These are phyloP conservation scores for Pinna nobilis DNA, from an alignment of 1,140 invertebrate species.

Conservation along the genomic window DNA sequence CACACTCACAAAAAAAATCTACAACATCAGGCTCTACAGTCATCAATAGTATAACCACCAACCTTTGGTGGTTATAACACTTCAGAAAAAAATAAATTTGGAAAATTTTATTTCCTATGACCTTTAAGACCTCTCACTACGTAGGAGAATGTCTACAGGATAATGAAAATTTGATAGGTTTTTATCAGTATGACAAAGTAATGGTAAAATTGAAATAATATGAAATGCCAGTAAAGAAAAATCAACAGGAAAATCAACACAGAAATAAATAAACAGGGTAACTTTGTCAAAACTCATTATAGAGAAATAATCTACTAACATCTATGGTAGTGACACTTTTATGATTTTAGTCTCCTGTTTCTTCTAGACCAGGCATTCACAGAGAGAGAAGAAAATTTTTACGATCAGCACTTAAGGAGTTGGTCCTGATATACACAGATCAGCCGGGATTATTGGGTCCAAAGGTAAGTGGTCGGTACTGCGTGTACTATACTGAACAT, in stretches of 20 bases:
- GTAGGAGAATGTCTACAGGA: too few species aligned
- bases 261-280: too few species aligned
- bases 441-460: constrained; percentile 98
- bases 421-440: constrained; percentile 96
- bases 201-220: too few species aligned
- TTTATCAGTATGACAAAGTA: too few species aligned
- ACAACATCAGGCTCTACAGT: constrained; percentile 91
- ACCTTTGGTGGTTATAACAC: too few species aligned
- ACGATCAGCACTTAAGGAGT: constrained; percentile 94
- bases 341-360: not conserved
- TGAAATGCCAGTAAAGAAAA: too few species aligned
- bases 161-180: too few species aligned
- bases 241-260: too few species aligned
- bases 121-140: too few species aligned
- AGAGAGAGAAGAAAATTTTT: constrained; percentile 97
- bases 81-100: too few species aligned
- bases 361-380: constrained; percentile 85
- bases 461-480: constrained; percentile 78
- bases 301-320: not conserved
- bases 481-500: not conserved
- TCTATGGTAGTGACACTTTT: not conserved
- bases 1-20: constrained; percentile 95
- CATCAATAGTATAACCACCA: constrained; percentile 79
- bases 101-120: too few species aligned
- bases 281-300: not conserved